Evolutionary conservation across 2,113 vertebrate species (phyloP).

Genomic region (Oryzias javanicus): DNA sequence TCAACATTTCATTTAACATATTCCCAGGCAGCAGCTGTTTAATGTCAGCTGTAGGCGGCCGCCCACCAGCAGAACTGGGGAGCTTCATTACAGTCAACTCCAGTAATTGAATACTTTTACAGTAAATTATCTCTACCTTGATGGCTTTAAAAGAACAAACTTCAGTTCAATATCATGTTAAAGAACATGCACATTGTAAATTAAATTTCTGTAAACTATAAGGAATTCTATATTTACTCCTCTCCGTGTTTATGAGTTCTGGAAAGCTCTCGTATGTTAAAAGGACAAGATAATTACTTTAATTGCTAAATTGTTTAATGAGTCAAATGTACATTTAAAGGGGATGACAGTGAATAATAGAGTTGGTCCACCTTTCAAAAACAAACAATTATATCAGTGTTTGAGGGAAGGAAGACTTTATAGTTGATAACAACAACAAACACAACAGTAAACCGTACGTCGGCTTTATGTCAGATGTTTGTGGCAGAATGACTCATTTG

Average conservation of each 20-base stretch:
- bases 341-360: background rate
- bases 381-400: too few relatives aligned
- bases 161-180: background rate
- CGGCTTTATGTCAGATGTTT: too few relatives aligned
- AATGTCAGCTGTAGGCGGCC: constrained; percentile 25
- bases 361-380: too few relatives aligned
- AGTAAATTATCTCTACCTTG: constrained; percentile 15
- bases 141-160: background rate
- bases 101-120: constrained; percentile 12
- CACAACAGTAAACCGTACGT: too few relatives aligned
- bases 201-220: background rate
- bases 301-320: constrained; percentile 7
- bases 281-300: constrained; percentile 16
- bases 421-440: too few relatives aligned
- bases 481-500: too few relatives aligned
- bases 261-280: constrained; percentile 23
- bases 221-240: too few relatives aligned
- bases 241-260: background rate
- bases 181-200: background rate
- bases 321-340: constrained; percentile 16
- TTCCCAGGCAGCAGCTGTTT: constrained; percentile 19
- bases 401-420: too few relatives aligned
- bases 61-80: constrained; percentile 9
- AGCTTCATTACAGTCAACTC: background rate
- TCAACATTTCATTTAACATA: constrained; percentile 17